Conservation (phyloP, 2,113 vertebrate species). For the Poeciliopsis prolifica region DNA sequence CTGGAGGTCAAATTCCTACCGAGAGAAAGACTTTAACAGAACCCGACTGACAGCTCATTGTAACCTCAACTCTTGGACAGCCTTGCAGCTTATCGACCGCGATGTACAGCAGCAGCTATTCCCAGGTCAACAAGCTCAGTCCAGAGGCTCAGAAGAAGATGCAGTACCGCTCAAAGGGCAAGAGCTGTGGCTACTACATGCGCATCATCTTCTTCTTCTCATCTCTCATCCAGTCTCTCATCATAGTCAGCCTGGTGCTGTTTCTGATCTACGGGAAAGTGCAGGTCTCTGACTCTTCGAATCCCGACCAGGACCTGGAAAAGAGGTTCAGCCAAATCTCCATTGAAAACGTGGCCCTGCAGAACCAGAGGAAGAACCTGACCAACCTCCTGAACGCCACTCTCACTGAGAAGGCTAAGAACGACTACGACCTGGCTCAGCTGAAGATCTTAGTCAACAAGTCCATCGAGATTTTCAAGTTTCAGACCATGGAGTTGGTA, state of each 20-base stretch:
- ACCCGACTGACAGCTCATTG: neutral
- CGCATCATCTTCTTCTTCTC: conserved; percentile 92
- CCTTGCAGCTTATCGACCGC: neutral
- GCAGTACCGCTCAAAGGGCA: conserved; percentile 68
- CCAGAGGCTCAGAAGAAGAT: conserved; percentile 68
- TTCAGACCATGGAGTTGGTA: conserved; percentile 4
- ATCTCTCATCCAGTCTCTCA: conserved; percentile 91
- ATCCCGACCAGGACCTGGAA: conserved; percentile 79
- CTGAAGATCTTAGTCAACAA: conserved; percentile 34
- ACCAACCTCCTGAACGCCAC: conserved; percentile 79
- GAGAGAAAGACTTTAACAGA: conserved; percentile 24
- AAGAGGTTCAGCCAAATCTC: conserved; percentile 73
- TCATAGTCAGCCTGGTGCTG: conserved; percentile 92
- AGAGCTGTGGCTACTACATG: conserved; percentile 84
- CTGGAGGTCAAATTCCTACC: neutral
- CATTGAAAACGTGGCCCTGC: conserved; percentile 60
- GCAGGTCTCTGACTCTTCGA: conserved; percentile 72
- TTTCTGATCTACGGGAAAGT: conserved; percentile 92
- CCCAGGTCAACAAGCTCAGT: conserved; percentile 74
- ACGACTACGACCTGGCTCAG: conserved; percentile 39
- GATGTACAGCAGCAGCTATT: conserved; percentile 83
- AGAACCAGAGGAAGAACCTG: conserved; percentile 70
- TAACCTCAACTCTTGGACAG: neutral
- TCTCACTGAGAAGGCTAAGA: conserved; percentile 48
- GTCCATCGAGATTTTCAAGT: conserved; percentile 19